Base-by-base conservation (phyloP, 2,888 invertebrate genomes). In the Meiosimyza platycephala region DNA sequence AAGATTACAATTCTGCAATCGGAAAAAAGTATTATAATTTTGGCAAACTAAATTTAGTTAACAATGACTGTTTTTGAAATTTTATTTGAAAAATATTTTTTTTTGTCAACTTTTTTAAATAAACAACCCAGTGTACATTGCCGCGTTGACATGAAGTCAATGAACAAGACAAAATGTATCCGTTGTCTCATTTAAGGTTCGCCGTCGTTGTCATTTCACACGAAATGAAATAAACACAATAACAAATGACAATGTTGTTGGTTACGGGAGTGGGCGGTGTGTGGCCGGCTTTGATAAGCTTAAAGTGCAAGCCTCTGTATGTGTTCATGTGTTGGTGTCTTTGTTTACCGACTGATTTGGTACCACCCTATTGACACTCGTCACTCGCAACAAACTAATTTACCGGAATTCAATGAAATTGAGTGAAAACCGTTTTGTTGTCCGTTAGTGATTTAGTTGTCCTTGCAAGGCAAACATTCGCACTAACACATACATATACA, bases 371-470 rank as follows among this genome's bases (percentile, higher is more conserved):
- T 76, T 77, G 77, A 75, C 76, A 75, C 76, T 74, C 76, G 76
- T 75, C 75, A 72, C 70, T 64, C 72, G 73, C 76, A 78, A 76
- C 76, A 77, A 80, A 80, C 81, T 81, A 81, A 81, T 81, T 81
- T 81, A 79, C 77, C 77, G 80, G 79, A 79, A 79, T 80, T 78
- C 80, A 80, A 79, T 81, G 81, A 81, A 81, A 81, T 81, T 80
- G 79, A 80, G 81, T 80, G 81, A 79, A 80, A 80, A 80, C 77
- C 75, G 78, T 77, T 78, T 79, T 77, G 74, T 75, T 76, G 68
- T 76, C 74, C 73, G 74, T 62, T 16, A 33, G 66, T 66, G 54
- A 66, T 66, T 52, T 66, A 54, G 66, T 66, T 40, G 40, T 40
- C 40, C 40, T 3, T 28, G 28, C 28, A 28, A 28, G 28, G 28